Evolutionary conservation across 2,113 vertebrate genomes (phyloP).

Genomic region (Chitala chitala): DNA sequence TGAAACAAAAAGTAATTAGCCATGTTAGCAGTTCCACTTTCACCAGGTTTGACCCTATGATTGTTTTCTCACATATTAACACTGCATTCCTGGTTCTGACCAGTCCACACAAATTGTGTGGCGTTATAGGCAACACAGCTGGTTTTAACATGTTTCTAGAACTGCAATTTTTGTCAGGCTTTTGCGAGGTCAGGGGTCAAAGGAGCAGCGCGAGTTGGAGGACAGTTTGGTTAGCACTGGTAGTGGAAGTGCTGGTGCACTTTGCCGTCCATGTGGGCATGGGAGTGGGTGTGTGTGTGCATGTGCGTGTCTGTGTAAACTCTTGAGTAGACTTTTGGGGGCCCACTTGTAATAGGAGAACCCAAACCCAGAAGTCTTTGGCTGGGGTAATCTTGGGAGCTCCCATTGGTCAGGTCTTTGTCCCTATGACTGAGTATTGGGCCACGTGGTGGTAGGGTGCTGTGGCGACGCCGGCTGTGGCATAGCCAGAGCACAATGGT

Average conservation of each 20-base stretch:
- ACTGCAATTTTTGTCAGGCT: not conserved
- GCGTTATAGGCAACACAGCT: conserved; percentile 17
- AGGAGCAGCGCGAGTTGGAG: not conserved
- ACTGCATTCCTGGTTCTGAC: not conserved
- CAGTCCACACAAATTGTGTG: not conserved
- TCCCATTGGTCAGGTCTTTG: conserved; percentile 28
- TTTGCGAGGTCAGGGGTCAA: not conserved
- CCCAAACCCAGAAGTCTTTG: conserved; percentile 39
- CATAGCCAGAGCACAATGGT: conserved; percentile 55
- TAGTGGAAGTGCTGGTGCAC: conserved; percentile 55
- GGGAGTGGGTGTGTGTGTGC: conserved; percentile 52
- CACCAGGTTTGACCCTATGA: not conserved
- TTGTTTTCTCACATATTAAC: not conserved
- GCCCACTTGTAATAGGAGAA: conserved; percentile 16
- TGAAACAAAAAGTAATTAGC: conserved; percentile 22
- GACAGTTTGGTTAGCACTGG: conserved; percentile 43
- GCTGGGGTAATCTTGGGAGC: conserved; percentile 33
- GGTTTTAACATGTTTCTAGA: not conserved
- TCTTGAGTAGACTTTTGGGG: conserved; percentile 45
- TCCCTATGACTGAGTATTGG: conserved; percentile 30
- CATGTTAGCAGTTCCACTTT: not conserved
- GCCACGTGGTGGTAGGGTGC: conserved; percentile 26
- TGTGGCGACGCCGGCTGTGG: conserved; percentile 45
- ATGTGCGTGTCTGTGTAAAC: conserved; percentile 52
- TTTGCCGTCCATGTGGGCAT: conserved; percentile 51